These are phyloP conservation scores for Blastomussa wellsi DNA, from an alignment of 92 coral and sea anemone species.

Conservation along the genomic window DNA sequence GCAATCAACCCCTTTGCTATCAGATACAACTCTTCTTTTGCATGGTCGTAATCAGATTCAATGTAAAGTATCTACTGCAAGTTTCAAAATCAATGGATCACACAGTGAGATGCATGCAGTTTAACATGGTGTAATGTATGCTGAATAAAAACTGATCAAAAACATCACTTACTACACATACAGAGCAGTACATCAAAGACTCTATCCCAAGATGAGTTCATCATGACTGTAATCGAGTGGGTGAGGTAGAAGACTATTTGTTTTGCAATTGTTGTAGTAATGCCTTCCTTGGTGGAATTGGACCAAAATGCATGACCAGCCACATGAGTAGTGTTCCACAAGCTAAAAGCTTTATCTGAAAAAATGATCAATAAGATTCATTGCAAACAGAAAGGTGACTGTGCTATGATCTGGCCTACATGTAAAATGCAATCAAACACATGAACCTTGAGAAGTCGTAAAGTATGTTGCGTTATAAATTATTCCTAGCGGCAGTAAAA, in stretches of 20 bases:
- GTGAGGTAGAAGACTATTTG: not conserved
- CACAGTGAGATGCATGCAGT: too few species aligned
- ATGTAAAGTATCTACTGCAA: too few species aligned
- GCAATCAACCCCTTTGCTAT: too few species aligned
- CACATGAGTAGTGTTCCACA: not conserved
- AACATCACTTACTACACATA: constrained; percentile 14
- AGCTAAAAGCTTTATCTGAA: not conserved
- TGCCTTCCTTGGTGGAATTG: not conserved
- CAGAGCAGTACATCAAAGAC: not conserved
- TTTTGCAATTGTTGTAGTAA: not conserved
- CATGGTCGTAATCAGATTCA: too few species aligned
- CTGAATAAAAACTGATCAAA: not conserved
- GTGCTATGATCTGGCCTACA: too few species aligned
- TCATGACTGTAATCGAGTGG: not conserved
- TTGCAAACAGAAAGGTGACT: too few species aligned
- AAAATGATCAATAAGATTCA: not conserved
- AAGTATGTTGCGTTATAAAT: too few species aligned
- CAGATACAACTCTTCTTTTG: too few species aligned
- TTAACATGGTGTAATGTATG: not conserved
- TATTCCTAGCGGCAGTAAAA: too few species aligned
- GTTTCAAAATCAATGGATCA: too few species aligned
- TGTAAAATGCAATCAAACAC: too few species aligned
- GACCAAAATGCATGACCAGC: not conserved
- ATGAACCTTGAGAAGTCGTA: too few species aligned
- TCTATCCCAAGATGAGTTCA: not conserved